Percentiles rank a stretch among this genome's conserved stretches.
phyloP scores from a whole-genome alignment of 2,113 vertebrate genomes.

The Forbesichthys papilliferus region DNA sequence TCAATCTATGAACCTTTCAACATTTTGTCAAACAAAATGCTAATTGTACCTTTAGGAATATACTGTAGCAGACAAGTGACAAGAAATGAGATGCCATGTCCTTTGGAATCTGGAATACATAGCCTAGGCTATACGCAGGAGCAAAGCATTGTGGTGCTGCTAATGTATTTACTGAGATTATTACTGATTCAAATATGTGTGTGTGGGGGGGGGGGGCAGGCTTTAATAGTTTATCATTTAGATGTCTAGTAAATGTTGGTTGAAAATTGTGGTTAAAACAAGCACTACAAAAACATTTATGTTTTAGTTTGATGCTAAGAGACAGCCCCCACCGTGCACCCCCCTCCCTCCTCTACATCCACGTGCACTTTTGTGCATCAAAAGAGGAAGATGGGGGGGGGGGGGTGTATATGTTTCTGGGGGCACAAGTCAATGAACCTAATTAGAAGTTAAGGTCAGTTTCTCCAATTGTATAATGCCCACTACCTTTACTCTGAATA shows the following conservation, averaged over 20 bases:
- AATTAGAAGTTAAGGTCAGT: neutral
- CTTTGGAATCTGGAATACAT: constrained; percentile 94
- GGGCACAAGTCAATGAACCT: no score
- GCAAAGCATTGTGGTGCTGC: constrained; percentile 64
- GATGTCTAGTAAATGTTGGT: neutral
- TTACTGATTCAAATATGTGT: neutral
- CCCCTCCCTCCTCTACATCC: no score
- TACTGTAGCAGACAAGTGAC: constrained; percentile 91
- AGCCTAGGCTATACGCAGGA: constrained; percentile 90
- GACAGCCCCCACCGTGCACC: no score
- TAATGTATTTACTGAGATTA: neutral
- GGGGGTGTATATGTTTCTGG: no score
- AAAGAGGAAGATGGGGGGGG: no score
- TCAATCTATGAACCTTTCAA: constrained; percentile 99
- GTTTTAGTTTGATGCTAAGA: no score
- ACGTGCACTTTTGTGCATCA: no score
- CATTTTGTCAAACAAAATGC: constrained; percentile 99
- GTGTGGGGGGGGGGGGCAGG: neutral
- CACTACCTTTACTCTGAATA: neutral
- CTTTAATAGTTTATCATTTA: neutral
- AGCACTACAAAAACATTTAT: no score
- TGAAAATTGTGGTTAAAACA: neutral
- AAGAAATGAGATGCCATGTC: constrained; percentile 99
- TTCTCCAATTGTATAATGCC: neutral
- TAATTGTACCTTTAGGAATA: constrained; percentile 99